Percentiles rank a stretch among this genome's conserved stretches.
These are phyloP conservation scores for Drosophila prosaltans DNA, from an alignment of 1,140 invertebrate genomes.

Conservation along the genomic window DNA sequence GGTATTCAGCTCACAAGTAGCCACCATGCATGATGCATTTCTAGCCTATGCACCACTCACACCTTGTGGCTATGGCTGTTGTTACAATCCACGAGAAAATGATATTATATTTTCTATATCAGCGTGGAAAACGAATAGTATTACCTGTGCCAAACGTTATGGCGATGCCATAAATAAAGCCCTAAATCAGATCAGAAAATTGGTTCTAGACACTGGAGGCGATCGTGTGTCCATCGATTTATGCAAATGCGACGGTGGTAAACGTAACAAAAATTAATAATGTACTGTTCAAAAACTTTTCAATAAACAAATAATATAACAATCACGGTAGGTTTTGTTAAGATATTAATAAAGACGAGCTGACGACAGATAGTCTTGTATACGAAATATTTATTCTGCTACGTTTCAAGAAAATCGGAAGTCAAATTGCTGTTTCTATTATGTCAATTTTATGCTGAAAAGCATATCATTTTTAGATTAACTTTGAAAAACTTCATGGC, in stretches of 20 bases:
- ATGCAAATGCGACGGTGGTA: slow-evolving; percentile 15
- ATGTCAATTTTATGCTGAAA: too few species aligned
- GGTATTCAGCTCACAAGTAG: slow-evolving; percentile 93
- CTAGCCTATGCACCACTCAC: slow-evolving; percentile 92
- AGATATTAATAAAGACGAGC: too few species aligned
- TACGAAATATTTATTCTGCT: too few species aligned
- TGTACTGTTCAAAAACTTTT: not conserved
- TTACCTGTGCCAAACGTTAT: slow-evolving; percentile 13
- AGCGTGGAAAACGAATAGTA: slow-evolving; percentile 84
- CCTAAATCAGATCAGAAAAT: slow-evolving; percentile 36
- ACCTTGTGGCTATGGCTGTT: slow-evolving; percentile 91
- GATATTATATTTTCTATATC: slow-evolving; percentile 90
- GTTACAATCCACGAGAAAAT: slow-evolving; percentile 90
- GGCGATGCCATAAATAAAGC: slow-evolving; percentile 28
- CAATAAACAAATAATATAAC: not conserved
- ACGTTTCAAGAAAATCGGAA: too few species aligned
- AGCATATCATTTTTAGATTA: too few species aligned
- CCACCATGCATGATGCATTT: slow-evolving; percentile 88
- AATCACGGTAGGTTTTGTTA: not conserved
- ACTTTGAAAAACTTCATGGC: too few species aligned
- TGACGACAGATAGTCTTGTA: too few species aligned
- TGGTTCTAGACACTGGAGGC: slow-evolving; percentile 31
- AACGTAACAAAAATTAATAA: not conserved
- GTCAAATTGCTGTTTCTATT: too few species aligned
- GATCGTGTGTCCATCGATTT: slow-evolving; percentile 3